Evolutionary conservation across 2,797 vertebrate genomes (phyloP).

Genomic region (Intellagama lesueurii): DNA sequence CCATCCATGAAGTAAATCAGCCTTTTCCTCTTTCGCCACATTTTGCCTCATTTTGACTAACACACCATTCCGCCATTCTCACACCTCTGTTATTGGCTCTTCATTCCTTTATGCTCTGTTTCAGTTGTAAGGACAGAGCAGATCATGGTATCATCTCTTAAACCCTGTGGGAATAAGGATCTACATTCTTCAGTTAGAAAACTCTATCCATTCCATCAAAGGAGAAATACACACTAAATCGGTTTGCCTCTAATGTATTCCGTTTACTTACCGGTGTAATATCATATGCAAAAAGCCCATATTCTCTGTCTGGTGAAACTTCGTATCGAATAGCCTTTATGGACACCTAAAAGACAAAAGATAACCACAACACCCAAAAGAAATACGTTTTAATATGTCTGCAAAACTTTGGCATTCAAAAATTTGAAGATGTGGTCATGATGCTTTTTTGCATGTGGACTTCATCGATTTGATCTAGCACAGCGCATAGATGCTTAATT

Average conservation of each 20-base stretch:
- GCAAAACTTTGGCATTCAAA: neutral
- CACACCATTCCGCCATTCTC: neutral
- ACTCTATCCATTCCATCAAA: neutral
- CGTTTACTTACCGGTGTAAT: slow-evolving; percentile 88
- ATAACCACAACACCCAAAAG: slow-evolving; percentile 33
- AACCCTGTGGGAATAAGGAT: neutral
- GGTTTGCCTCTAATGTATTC: neutral
- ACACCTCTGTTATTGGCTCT: neutral
- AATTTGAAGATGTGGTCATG: too few relatives aligned
- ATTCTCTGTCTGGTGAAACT: slow-evolving; percentile 91
- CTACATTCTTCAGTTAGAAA: neutral
- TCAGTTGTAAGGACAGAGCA: neutral
- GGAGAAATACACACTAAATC: neutral
- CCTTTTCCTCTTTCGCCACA: neutral
- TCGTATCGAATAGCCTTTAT: slow-evolving; percentile 89
- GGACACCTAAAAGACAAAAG: slow-evolving; percentile 80
- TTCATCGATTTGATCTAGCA: neutral
- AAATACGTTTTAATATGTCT: slow-evolving; percentile 31
- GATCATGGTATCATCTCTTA: neutral
- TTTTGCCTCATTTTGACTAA: neutral
- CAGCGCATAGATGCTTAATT: neutral
- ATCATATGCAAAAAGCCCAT: slow-evolving; percentile 90
- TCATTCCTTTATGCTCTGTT: neutral
- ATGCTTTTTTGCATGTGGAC: neutral
- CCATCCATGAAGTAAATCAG: neutral